Conservation (phyloP, 2,797 vertebrate species). For the Sebastes hubbsi region DNA sequence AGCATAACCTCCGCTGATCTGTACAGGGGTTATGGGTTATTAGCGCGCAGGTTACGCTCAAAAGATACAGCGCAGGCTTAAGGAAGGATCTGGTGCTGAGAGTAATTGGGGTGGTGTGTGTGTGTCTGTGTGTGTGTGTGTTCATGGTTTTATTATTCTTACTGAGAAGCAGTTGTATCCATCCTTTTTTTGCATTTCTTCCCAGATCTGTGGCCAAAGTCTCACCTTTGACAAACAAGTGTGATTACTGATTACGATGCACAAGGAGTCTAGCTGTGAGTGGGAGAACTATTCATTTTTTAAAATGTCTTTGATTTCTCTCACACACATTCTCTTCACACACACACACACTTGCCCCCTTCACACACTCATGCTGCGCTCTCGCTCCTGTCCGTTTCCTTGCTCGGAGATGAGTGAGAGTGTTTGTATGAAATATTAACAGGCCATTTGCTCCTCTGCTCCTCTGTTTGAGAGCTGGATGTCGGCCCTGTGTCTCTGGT, state of each 20-base stretch:
- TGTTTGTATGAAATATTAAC: slow-evolving; percentile 85
- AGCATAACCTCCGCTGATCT: slow-evolving; percentile 76
- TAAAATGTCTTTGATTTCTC: slow-evolving; percentile 76
- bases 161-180: neutral
- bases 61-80: slow-evolving; percentile 63
- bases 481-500: slow-evolving; percentile 81
- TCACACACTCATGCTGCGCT: slow-evolving; percentile 39
- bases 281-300: slow-evolving; percentile 70
- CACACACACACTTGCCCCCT: slow-evolving; percentile 25
- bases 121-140: slow-evolving; percentile 1
- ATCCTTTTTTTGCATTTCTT: neutral
- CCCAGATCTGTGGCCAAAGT: slow-evolving; percentile 4
- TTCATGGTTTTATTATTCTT: slow-evolving; percentile 2
- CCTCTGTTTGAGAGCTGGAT: slow-evolving; percentile 80
- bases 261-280: slow-evolving; percentile 39
- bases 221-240: slow-evolving; percentile 38
- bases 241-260: slow-evolving; percentile 54
- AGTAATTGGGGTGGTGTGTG: slow-evolving; percentile 57
- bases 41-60: slow-evolving; percentile 71
- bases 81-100: slow-evolving; percentile 67
- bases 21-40: slow-evolving; percentile 75
- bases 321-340: slow-evolving; percentile 28
- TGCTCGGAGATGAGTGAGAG: slow-evolving; percentile 73
- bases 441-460: slow-evolving; percentile 82
- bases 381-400: slow-evolving; percentile 65